Percentiles rank a stretch among this genome's conserved stretches.
Conservation (phyloP, 2,797 vertebrate genomes). For the Danio tinwini region DNA sequence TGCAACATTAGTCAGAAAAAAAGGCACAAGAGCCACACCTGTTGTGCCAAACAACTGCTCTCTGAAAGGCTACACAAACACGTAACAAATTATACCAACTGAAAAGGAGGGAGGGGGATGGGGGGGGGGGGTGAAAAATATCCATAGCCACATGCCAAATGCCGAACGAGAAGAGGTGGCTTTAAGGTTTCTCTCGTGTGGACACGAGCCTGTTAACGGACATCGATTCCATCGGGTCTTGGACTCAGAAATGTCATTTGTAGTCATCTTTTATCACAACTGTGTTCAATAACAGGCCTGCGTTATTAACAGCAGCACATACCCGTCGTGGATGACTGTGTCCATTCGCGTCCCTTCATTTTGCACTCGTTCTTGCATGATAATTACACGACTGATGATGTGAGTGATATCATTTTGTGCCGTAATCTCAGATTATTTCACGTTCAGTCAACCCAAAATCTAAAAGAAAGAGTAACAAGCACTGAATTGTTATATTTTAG, state of each 20-base stretch:
- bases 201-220: constrained; percentile 82
- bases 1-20: constrained; percentile 83
- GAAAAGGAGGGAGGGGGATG: constrained; percentile 51
- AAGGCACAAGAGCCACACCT: constrained; percentile 86
- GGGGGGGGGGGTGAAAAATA: constrained; percentile 59
- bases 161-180: constrained; percentile 10
- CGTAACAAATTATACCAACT: constrained; percentile 74
- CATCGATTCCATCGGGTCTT: constrained; percentile 79
- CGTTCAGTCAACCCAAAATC: constrained; percentile 18
- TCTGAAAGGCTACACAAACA: constrained; percentile 73
- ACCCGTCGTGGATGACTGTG: constrained; percentile 59
- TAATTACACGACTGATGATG: constrained; percentile 49
- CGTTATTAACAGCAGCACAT: constrained; percentile 63
- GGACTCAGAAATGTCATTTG: constrained; percentile 84
- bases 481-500: neutral
- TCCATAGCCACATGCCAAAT: constrained; percentile 12
- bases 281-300: constrained; percentile 81
- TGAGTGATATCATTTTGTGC: constrained; percentile 48
- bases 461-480: neutral
- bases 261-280: constrained; percentile 88
- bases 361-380: constrained; percentile 33
- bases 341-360: constrained; percentile 56
- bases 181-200: constrained; percentile 64
- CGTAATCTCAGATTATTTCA: constrained; percentile 42
- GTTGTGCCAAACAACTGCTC: constrained; percentile 90